Evolutionary conservation across 2,888 invertebrate species (phyloP).

Genomic region (Polymixis flavicincta): DNA sequence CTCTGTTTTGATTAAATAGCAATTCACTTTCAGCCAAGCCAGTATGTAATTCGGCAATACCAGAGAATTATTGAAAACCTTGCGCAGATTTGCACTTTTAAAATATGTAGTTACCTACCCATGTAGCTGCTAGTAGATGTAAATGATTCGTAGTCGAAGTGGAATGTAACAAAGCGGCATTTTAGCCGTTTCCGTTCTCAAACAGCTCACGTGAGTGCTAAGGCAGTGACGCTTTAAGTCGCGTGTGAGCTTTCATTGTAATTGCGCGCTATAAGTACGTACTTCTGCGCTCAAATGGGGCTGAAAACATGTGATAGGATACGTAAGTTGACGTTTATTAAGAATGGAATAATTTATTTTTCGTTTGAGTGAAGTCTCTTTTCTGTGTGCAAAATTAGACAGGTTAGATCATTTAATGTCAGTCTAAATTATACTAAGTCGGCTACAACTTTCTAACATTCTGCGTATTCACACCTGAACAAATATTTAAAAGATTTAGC

Average conservation of each 20-base stretch:
- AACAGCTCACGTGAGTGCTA: slow-evolving; percentile 36
- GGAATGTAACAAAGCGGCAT: slow-evolving; percentile 40
- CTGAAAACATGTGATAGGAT: slow-evolving; percentile 13
- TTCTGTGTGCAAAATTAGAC: slow-evolving; percentile 1
- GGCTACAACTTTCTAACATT: neutral
- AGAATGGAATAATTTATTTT: slow-evolving; percentile 21
- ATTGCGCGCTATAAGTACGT: slow-evolving; percentile 55
- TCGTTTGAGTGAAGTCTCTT: neutral
- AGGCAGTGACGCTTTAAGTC: slow-evolving; percentile 26
- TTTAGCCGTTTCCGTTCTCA: slow-evolving; percentile 31
- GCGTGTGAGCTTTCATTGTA: slow-evolving; percentile 60
- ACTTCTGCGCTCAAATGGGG: slow-evolving; percentile 34
- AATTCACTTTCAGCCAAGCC: neutral
- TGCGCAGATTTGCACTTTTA: slow-evolving; percentile 1
- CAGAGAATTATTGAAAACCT: neutral
- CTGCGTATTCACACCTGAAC: neutral
- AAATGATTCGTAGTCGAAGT: slow-evolving; percentile 28
- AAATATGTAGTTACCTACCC: neutral
- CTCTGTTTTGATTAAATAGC: neutral
- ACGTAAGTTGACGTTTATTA: slow-evolving; percentile 9
- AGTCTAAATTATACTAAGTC: neutral
- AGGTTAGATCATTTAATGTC: slow-evolving; percentile 6
- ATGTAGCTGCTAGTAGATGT: neutral
- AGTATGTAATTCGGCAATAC: neutral
- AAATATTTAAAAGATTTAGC: neutral